Evolutionary conservation across 2,888 invertebrate genomes (phyloP).

Genomic region (Rosalia funebris): DNA sequence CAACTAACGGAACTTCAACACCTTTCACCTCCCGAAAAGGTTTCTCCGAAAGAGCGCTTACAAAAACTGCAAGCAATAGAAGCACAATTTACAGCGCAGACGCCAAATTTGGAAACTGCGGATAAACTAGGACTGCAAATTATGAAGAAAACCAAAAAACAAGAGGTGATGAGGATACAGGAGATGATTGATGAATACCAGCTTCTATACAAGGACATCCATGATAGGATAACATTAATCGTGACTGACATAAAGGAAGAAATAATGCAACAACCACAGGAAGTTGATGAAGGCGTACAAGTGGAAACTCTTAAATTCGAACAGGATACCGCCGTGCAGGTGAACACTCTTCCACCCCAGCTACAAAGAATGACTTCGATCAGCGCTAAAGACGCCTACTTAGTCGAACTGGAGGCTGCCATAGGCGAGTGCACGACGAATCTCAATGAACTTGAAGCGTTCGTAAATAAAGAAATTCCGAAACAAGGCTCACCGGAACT

Average conservation of each 20-base stretch:
- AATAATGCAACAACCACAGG: slow-evolving; percentile 56
- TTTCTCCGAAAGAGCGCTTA: slow-evolving; percentile 61
- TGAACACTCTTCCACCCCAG: slow-evolving; percentile 76
- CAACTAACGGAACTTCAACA: slow-evolving; percentile 76
- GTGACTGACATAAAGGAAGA: slow-evolving; percentile 62
- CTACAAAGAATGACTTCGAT: slow-evolving; percentile 74
- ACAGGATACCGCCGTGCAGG: slow-evolving; percentile 82
- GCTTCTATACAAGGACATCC: slow-evolving; percentile 71
- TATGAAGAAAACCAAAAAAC: slow-evolving; percentile 68
- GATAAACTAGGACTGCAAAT: slow-evolving; percentile 71
- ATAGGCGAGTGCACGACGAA: slow-evolving; percentile 76
- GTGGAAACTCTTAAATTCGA: slow-evolving; percentile 82
- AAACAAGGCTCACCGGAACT: slow-evolving; percentile 67
- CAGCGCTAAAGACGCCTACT: slow-evolving; percentile 85
- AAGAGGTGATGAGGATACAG: slow-evolving; percentile 69
- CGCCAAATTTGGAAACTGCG: slow-evolving; percentile 67
- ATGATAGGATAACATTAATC: slow-evolving; percentile 65
- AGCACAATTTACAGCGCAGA: slow-evolving; percentile 67
- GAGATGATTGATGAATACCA: slow-evolving; percentile 75
- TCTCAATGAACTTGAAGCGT: slow-evolving; percentile 73
- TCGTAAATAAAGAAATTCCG: slow-evolving; percentile 71
- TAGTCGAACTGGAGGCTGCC: slow-evolving; percentile 79
- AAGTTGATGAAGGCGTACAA: slow-evolving; percentile 72
- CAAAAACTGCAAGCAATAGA: slow-evolving; percentile 68
- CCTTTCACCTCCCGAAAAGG: slow-evolving; percentile 65